Evolutionary conservation across 2,797 vertebrate genomes (phyloP).

Genomic region (Menidia menidia): DNA sequence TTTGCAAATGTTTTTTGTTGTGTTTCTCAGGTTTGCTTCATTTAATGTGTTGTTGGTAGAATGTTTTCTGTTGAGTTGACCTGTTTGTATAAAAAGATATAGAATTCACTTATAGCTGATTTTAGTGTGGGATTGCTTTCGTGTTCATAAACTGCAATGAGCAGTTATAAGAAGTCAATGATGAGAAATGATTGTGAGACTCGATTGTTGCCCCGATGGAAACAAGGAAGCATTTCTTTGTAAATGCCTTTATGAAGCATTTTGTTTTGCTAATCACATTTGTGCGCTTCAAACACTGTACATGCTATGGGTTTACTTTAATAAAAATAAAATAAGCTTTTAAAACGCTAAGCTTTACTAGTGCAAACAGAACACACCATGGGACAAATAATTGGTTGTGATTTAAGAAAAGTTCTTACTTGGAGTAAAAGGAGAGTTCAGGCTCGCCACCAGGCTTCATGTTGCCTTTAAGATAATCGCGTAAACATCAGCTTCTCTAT

Average conservation of each 20-base stretch:
- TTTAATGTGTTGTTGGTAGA: conserved; percentile 39
- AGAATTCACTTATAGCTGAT: conserved; percentile 29
- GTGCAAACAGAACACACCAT: background rate
- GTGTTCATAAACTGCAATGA: conserved; percentile 19
- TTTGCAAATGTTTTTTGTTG: conserved; percentile 38
- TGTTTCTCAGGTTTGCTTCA: conserved; percentile 51
- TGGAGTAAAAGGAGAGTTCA: background rate
- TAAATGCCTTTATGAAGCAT: conserved; percentile 38
- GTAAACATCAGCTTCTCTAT: conserved; percentile 18
- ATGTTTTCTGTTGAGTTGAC: conserved; percentile 26
- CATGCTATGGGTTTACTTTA: conserved; percentile 64
- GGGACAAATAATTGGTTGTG: background rate
- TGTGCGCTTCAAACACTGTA: conserved; percentile 72
- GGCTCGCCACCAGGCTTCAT: conserved; percentile 50
- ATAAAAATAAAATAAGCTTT: conserved; percentile 46
- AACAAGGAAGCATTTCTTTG: conserved; percentile 27
- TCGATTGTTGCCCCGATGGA: conserved; percentile 31
- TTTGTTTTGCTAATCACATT: conserved; percentile 26
- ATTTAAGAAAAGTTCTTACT: background rate
- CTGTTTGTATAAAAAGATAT: conserved; percentile 39
- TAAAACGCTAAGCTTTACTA: background rate
- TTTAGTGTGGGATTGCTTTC: conserved; percentile 44
- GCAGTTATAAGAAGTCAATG: background rate
- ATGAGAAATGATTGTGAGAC: conserved; percentile 17
- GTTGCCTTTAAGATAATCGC: conserved; percentile 57